Evolutionary conservation across 2,888 invertebrate genomes (phyloP), one percentile per base, ranked within the genome.

Genomic region (Adela reaumurella): DNA sequence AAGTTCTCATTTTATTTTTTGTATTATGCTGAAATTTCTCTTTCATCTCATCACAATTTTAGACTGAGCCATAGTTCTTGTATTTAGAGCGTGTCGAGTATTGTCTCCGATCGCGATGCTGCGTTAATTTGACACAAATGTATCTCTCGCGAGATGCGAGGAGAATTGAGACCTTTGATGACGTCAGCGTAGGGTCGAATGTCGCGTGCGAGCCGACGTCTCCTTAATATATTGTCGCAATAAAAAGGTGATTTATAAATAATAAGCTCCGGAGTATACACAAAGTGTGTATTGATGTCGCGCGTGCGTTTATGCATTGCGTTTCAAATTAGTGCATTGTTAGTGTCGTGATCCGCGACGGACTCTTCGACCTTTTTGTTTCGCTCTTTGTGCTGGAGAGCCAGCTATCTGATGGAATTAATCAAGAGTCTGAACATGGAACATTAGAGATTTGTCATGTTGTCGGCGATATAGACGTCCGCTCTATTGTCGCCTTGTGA

Each of bases 41-140:
- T 78, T 78, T 78, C 78, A 78, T 77, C 74, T 70, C 64, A 62
- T 43, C 63, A 70, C 74, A 74, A 77, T 74, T 78, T 76, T 77
- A 74, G 74, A 74, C 68, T 71, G 68, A 70, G 70, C 74, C 68
- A 74, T 72, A 72, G 71, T 73, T 71, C 72, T 70, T 70, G 68
- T 70, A 72, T 74, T 74, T 69, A 72, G 70, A 73, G 71, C 72
- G 66, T 63, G 66, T 72, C 70, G n/a, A 73, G 74, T 68, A 74
- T 74, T 73, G 73, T 76, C 71, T 74, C 64, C 65, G 65, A 59
- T 65, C 58, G 68, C 42, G 46, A 41, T 42, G 19, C 8, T 16
- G 14, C 3, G 35, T 35, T 35, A 35, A 35, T 35, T 8, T 35
- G 35, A 35, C 35, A 35, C 14, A 14, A 35, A 35, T 35, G 35